Conservation (phyloP, 2,888 invertebrate species). For the Conus canariensis region DNA sequence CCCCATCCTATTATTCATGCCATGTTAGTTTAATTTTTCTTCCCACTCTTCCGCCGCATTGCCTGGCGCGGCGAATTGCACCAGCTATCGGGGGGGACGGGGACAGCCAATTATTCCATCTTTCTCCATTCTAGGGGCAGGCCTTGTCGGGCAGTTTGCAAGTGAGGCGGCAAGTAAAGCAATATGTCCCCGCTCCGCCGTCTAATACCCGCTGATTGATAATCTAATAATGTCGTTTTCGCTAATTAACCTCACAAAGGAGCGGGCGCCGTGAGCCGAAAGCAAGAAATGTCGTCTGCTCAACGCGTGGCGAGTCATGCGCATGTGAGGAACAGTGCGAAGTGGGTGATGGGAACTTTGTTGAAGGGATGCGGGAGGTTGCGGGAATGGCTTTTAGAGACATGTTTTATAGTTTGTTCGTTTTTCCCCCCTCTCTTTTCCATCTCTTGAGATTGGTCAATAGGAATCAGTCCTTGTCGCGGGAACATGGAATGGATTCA, state of each 20-base stretch:
- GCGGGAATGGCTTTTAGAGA: conserved; percentile 13
- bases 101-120: conserved; percentile 34
- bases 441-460: not conserved
- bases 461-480: not conserved
- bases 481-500: too few species aligned
- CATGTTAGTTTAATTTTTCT: conserved; percentile 39
- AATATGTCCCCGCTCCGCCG: conserved; percentile 46
- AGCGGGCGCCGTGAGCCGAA: conserved; percentile 40
- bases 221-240: conserved; percentile 50
- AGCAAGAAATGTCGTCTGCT: conserved; percentile 33
- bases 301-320: conserved; percentile 28
- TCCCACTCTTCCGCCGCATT: conserved; percentile 20
- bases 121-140: not conserved
- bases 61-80: conserved; percentile 28
- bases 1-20: conserved; percentile 21
- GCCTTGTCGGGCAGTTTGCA: conserved; percentile 36
- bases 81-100: not conserved
- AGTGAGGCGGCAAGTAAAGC: conserved; percentile 43
- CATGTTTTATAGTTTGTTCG: not conserved
- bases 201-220: conserved; percentile 48
- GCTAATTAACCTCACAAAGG: conserved; percentile 51
- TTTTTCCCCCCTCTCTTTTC: not conserved
- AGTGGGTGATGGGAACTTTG: not conserved
- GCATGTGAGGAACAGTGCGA: conserved; percentile 14
- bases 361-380: conserved; percentile 19